Base-by-base conservation (phyloP, 2,113 vertebrate genomes). In the Salvelinus namaycush region DNA sequence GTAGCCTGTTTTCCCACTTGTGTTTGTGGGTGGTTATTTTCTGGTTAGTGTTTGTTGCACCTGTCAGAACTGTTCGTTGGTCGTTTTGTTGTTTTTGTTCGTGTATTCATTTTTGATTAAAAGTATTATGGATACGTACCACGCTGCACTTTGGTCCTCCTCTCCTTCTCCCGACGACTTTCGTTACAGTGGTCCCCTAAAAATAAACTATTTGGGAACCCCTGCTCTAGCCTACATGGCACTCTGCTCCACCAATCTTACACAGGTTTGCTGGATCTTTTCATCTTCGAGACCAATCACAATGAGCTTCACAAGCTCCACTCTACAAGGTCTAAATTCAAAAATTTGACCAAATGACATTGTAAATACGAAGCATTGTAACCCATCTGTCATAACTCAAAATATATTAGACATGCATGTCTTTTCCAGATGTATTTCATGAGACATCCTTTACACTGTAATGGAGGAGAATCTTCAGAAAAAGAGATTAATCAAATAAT, bases 401-500 rank as follows among this genome's bases (percentile, higher is more conserved):
- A 68, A 44, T 22, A 7, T 39, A 68, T 34, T 39, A 68, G 14
- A 68, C 29, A 16, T 6, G 8, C 6, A 39, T 20, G 29, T n/a
- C 16, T 18, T 71, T 71, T 71, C 24, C 27, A 31, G 8, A 39
- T 54, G 51, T 54, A 54, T 54, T 54, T 54, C 51, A 54, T 54
- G 51, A 54, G 51, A 31, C 3, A 39, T 44, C 9, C 39, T 11
- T 39, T 39, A 62, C 5, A 39, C 29, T 22, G 14, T 72, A 34
- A 18, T 57, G 14, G 24, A 72, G 20, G 29, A 68, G 5, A 68
- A 20, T 18, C 2, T 34, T 34, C 29, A 34, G 26, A 39, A 22
- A 22, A 60, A 60, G 18, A 22, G 59, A n/a, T 9, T 22, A 4
- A 76, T 72, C 27, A 54, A 74, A 84, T 75, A 76, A 82, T 77